These are phyloP conservation scores for Notiomystis cincta DNA, from an alignment of 2,113 vertebrate genomes.

Conservation along the genomic window DNA sequence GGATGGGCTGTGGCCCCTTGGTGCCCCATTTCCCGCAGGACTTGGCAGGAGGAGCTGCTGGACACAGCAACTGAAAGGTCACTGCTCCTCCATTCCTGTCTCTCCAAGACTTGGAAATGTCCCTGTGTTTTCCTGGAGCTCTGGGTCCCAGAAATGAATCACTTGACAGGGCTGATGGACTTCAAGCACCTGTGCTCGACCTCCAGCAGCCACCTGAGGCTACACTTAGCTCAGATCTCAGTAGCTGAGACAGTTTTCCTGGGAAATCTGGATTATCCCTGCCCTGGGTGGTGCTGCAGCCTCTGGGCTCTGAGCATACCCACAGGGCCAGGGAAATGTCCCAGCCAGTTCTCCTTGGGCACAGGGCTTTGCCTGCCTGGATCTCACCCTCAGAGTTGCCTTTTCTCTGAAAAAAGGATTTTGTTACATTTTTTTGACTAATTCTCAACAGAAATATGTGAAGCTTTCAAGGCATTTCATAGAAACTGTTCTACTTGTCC, in stretches of 20 bases:
- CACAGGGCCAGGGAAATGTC: background rate
- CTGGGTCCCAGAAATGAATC: background rate
- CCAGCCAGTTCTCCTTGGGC: fast-evolving
- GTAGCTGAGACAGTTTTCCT: background rate
- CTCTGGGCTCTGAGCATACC: background rate
- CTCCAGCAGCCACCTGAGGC: background rate
- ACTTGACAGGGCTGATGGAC: background rate
- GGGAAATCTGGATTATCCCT: background rate
- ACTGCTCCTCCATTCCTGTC: background rate
- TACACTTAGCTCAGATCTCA: fast-evolving
- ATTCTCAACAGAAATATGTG: background rate
- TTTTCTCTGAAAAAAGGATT: background rate
- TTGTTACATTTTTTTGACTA: background rate
- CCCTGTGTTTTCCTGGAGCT: background rate
- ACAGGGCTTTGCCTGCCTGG: background rate
- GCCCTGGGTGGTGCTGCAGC: background rate
- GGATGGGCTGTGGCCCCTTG: background rate
- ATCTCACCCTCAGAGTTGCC: background rate
- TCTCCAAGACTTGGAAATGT: background rate
- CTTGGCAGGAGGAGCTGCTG: background rate
- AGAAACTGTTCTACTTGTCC: background rate
- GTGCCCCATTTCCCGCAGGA: background rate
- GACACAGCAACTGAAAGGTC: fast-evolving
- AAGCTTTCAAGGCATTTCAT: background rate
- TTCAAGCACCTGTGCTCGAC: fast-evolving